Percentiles rank a stretch among this genome's conserved stretches.
Evolutionary conservation across 2,113 vertebrate species (phyloP).

Genomic region (Colaptes auratus): DNA sequence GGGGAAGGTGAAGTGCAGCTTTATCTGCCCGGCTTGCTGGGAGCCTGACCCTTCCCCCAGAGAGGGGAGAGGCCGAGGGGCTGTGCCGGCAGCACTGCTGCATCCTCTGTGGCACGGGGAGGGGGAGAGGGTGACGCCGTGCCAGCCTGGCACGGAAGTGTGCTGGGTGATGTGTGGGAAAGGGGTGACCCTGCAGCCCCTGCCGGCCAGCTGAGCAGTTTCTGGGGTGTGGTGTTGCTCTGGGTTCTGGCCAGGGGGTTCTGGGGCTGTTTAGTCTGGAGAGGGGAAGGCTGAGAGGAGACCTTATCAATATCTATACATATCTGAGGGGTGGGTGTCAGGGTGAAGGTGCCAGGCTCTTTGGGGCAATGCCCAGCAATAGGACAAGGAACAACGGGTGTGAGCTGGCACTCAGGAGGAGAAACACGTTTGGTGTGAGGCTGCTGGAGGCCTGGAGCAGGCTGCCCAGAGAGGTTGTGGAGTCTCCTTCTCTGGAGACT

Average conservation of each 20-base stretch:
- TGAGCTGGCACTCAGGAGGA: no score
- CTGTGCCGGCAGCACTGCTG: rapidly evolving
- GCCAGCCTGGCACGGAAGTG: background rate
- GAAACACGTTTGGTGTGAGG: no score
- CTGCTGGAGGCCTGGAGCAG: no score
- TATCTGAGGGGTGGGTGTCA: no score
- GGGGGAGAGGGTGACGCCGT: background rate
- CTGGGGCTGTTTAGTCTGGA: background rate
- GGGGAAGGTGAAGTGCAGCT: background rate
- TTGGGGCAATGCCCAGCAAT: no score
- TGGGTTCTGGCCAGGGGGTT: background rate
- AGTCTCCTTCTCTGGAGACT: no score
- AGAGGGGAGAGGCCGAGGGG: background rate
- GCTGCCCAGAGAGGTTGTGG: no score
- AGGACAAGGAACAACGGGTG: no score
- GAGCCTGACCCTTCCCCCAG: background rate
- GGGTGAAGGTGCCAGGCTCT: no score
- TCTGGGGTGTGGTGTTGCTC: background rate
- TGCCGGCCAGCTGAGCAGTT: background rate
- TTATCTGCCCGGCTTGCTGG: background rate
- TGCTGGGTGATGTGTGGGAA: background rate
- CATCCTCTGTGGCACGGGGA: rapidly evolving
- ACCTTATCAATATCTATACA: no score
- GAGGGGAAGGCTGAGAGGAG: no score
- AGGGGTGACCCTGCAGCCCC: background rate